Evolutionary conservation across 2,797 vertebrate genomes (phyloP).

Genomic region (Lindbergichthys nudifrons): DNA sequence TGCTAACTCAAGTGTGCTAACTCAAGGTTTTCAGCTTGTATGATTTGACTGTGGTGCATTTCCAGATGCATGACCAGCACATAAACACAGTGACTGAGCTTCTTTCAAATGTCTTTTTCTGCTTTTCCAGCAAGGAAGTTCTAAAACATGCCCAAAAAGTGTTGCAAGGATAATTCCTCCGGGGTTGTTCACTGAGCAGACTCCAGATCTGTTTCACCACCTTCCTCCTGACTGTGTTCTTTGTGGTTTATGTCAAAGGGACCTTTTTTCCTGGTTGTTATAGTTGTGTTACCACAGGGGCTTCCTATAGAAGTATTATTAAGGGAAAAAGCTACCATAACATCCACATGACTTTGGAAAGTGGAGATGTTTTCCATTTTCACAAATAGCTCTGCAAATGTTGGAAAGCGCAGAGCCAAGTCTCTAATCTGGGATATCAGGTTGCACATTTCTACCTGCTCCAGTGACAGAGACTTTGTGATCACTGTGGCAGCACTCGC

Average conservation of each 20-base stretch:
- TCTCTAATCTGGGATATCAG: slow-evolving; percentile 37
- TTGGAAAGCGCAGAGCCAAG: slow-evolving; percentile 2
- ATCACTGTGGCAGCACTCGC: neutral
- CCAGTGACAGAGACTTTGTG: slow-evolving; percentile 28
- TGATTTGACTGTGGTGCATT: neutral
- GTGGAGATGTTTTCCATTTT: slow-evolving; percentile 20
- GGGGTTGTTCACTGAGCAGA: slow-evolving; percentile 19
- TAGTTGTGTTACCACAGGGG: slow-evolving; percentile 25
- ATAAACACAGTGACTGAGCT: neutral
- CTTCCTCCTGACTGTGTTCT: slow-evolving; percentile 34
- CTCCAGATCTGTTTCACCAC: slow-evolving; percentile 16
- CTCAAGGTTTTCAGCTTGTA: slow-evolving; percentile 6
- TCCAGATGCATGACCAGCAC: slow-evolving; percentile 7
- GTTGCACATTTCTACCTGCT: slow-evolving; percentile 47
- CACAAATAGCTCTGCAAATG: neutral
- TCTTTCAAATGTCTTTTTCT: neutral
- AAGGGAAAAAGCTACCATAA: slow-evolving; percentile 4
- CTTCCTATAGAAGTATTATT: slow-evolving; percentile 24
- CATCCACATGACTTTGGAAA: slow-evolving; percentile 15
- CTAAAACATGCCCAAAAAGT: slow-evolving; percentile 11
- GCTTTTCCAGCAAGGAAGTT: slow-evolving; percentile 1
- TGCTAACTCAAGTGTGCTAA: slow-evolving; percentile 8
- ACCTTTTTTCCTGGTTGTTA: slow-evolving; percentile 18
- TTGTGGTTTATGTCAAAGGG: slow-evolving; percentile 30
- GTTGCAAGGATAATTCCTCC: neutral